Evolutionary conservation across 2,888 invertebrate genomes (phyloP).

Genomic region (Poecilus cupreus): DNA sequence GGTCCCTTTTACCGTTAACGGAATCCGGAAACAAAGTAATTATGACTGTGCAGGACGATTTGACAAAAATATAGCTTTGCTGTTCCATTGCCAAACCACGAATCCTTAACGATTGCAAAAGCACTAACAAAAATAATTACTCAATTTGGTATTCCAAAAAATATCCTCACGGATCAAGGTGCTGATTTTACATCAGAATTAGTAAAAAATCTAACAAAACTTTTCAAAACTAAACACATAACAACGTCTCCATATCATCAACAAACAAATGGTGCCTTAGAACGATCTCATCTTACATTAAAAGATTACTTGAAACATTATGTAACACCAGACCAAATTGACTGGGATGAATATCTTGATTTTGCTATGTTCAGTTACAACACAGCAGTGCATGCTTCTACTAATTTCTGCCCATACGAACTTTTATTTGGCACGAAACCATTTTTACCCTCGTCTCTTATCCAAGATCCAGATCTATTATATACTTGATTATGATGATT

Average conservation of each 20-base stretch:
- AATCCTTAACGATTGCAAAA: background rate
- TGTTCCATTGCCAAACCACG: background rate
- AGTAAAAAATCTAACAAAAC: background rate
- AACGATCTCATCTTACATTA: too few species aligned
- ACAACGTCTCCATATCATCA: background rate
- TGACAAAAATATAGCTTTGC: background rate
- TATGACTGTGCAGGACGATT: background rate
- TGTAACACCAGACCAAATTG: too few species aligned
- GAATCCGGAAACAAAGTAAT: background rate
- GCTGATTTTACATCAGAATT: background rate
- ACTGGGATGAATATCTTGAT: background rate
- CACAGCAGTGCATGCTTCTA: background rate
- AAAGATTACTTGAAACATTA: too few species aligned
- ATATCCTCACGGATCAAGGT: conserved; percentile 6
- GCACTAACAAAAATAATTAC: background rate
- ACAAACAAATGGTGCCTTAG: too few species aligned
- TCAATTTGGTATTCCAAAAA: background rate
- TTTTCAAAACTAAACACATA: background rate
- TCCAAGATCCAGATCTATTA: background rate
- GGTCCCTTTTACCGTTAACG: conserved; percentile 7
- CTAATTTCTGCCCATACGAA: background rate
- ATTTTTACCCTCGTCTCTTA: background rate
- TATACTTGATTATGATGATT: too few species aligned
- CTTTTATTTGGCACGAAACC: background rate
- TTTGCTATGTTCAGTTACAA: conserved; percentile 14